Base-by-base conservation (phyloP, 2,888 invertebrate species). In the Rhagonycha lutea region DNA sequence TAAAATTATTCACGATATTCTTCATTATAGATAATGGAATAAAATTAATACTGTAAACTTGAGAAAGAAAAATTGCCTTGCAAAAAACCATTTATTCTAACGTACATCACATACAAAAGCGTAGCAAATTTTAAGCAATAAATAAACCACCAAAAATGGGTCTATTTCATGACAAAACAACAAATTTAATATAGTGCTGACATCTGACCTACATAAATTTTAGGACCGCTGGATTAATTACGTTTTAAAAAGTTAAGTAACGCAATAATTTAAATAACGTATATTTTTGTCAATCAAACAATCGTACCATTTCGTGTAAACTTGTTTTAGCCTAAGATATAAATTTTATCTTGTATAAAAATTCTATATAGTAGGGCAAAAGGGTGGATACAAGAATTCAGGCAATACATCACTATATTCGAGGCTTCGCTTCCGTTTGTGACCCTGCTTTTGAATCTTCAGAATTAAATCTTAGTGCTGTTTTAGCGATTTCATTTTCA, bases 351-450 rank as follows among this genome's bases (percentile, higher is more conserved):
- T 73, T 71, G 73, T 73, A 76, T 70, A 76, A 76, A 76, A 76
- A 73, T 76, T 76, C 76, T 76, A 76, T 76, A 76, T 65, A 74
- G 78, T 75, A 73, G 74, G 74, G 74, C 69, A 76, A 75, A 75
- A 76, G 78, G 78, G 78, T 75, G 73, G 76, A 74, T 78, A 78
- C 75, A 78, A 78, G 78, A 78, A 75, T 78, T 78, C 70, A 63
- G 63, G 78, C 76, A 78, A 78, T 78, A 78, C 73, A 78, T 78
- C 78, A 78, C 76, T 63, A 74, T 69, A 78, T 78, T 78, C 78
- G 78, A 78, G 78, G 73, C 76, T 76, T 76, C 71, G 76, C 78
- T 78, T 78, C 76, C 78, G 78, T 76, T 76, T 76, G 74, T 74
- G 74, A 74, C 78, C 78, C 76, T 71, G 73, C 73, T 76, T 74